These are phyloP conservation scores for Okapia johnstoni DNA, from an alignment of 2,113 vertebrate genomes.

Conservation along the genomic window DNA sequence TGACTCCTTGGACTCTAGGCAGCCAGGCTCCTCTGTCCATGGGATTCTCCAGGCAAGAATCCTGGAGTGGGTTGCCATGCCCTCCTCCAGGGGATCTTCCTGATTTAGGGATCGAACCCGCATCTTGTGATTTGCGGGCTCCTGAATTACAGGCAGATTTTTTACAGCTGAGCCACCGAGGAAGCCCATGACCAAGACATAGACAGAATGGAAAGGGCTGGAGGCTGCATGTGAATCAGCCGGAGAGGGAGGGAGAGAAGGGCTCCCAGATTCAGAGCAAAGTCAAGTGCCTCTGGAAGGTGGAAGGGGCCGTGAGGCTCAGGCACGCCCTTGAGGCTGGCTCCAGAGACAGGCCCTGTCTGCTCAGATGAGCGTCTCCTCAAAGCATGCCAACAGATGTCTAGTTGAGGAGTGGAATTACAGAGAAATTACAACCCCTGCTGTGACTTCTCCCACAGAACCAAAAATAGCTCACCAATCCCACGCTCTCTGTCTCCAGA, in stretches of 20 bases:
- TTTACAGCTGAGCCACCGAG: not conserved
- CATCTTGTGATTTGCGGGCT: not conserved
- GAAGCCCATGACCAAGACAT: not conserved
- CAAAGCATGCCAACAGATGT: not conserved
- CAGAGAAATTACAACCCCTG: conserved; percentile 26
- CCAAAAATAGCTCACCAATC: conserved; percentile 41
- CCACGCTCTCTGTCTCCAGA: conserved; percentile 34
- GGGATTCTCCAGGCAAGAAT: not conserved
- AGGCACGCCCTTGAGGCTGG: not conserved
- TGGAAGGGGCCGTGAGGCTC: not conserved
- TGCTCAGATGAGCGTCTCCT: not conserved
- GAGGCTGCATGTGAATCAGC: not conserved
- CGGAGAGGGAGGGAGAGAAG: not conserved
- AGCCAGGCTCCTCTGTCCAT: not conserved
- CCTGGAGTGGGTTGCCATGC: not conserved
- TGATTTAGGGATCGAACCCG: fast-evolving
- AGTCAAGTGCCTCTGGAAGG: not conserved
- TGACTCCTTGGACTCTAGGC: not conserved
- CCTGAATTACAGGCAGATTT: not conserved
- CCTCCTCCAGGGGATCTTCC: not conserved
- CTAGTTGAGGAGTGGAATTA: not conserved
- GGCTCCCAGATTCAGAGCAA: not conserved
- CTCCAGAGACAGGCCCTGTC: not conserved
- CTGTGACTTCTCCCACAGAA: conserved; percentile 52
- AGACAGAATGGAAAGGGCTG: not conserved